These are phyloP conservation scores for Passer montanus DNA, from an alignment of 2,113 vertebrate genomes.

Conservation along the genomic window DNA sequence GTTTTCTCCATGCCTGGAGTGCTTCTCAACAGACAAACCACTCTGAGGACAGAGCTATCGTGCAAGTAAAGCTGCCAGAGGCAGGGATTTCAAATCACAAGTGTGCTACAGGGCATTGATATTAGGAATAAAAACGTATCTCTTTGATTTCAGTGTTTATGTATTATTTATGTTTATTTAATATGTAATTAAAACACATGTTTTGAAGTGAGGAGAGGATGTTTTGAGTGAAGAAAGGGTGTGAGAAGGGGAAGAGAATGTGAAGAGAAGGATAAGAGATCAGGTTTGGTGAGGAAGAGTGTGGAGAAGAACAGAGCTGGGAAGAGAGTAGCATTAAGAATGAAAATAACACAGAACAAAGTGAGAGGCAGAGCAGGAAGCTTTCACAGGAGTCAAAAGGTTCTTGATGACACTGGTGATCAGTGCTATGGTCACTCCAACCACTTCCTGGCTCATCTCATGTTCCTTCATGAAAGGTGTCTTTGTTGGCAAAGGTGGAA, in stretches of 20 bases:
- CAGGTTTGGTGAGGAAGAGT: not conserved
- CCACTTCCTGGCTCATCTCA: not conserved
- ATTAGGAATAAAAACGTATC: not conserved
- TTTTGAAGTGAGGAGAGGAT: not conserved
- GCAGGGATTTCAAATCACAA: not conserved
- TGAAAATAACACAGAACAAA: not conserved
- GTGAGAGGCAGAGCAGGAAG: not conserved
- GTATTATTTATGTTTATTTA: not conserved
- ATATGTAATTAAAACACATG: not conserved
- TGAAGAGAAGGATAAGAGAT: not conserved
- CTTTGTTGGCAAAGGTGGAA: not conserved
- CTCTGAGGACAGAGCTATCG: fast-evolving
- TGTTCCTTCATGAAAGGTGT: not conserved
- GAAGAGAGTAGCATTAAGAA: not conserved
- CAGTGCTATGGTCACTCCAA: not conserved
- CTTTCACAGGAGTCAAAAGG: not conserved
- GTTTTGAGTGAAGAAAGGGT: not conserved
- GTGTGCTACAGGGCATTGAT: not conserved
- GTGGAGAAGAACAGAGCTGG: not conserved
- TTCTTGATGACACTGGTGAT: not conserved
- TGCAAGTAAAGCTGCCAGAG: not conserved
- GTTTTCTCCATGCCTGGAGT: not conserved
- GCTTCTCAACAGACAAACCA: not conserved
- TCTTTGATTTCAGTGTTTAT: not conserved
- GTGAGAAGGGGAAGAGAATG: not conserved